phyloP scores from a whole-genome alignment of 1,140 invertebrate genomes.

The Zaprionus ghesquierei region DNA sequence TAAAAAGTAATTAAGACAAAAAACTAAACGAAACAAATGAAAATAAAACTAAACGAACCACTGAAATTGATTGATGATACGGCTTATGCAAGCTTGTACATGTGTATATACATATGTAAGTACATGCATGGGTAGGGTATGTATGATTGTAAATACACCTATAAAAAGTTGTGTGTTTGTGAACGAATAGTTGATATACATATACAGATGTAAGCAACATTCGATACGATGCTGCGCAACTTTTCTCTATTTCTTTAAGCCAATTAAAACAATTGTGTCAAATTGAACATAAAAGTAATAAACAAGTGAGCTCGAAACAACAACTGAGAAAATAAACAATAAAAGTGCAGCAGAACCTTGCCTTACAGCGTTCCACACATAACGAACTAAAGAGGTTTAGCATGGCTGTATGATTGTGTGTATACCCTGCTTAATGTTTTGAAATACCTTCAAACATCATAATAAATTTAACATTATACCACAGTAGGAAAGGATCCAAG shows the following conservation, averaged over 20 bases:
- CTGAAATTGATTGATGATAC: slow-evolving; percentile 36
- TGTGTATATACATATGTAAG: not conserved
- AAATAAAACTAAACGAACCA: not conserved
- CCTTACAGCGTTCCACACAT: not conserved
- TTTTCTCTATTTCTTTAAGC: slow-evolving; percentile 3
- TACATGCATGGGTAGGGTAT: too few relatives aligned
- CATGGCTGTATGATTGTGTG: too few relatives aligned
- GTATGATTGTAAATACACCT: too few relatives aligned
- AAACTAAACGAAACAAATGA: not conserved
- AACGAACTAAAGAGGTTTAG: too few relatives aligned
- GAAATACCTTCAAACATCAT: too few relatives aligned
- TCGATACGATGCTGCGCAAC: not conserved
- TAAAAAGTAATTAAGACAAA: slow-evolving; percentile 32
- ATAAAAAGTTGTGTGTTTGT: too few relatives aligned
- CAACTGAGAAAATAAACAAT: not conserved
- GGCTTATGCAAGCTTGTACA: not conserved
- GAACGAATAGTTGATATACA: not conserved
- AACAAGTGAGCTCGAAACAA: not conserved
- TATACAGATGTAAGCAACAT: slow-evolving; percentile 4
- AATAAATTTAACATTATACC: too few relatives aligned
- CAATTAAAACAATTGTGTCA: slow-evolving; percentile 42
- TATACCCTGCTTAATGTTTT: too few relatives aligned
- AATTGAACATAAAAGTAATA: slow-evolving; percentile 17
- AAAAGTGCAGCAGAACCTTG: not conserved
- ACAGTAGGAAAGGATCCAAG: too few relatives aligned